Conservation (phyloP, 2,113 vertebrate species). For the Ceuthmochares aereus region DNA sequence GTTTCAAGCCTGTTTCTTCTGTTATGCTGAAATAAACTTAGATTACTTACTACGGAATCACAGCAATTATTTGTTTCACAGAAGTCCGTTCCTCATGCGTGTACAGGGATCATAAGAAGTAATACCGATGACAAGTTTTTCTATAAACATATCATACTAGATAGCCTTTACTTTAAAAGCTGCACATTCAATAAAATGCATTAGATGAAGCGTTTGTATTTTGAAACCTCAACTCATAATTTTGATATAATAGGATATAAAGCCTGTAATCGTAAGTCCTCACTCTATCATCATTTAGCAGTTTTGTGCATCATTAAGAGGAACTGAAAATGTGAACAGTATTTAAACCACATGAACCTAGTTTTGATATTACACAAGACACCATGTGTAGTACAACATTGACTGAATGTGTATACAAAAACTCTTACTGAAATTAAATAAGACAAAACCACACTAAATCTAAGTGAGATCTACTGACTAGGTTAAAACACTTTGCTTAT, state of each 20-base stretch:
- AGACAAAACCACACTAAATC: neutral
- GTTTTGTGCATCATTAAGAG: neutral
- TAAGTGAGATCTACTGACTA: neutral
- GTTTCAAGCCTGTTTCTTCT: neutral
- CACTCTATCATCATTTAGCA: neutral
- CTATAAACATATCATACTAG: neutral
- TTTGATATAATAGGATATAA: neutral
- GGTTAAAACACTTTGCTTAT: neutral
- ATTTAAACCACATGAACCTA: neutral
- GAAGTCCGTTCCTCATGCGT: neutral
- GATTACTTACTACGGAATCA: neutral
- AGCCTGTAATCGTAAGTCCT: neutral
- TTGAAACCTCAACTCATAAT: neutral
- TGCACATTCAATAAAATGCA: neutral
- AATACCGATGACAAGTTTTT: neutral
- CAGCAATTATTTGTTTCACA: neutral
- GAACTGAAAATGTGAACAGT: neutral
- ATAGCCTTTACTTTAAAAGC: neutral
- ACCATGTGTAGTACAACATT: neutral
- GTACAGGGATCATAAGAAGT: neutral
- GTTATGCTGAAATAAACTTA: neutral
- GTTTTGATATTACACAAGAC: neutral
- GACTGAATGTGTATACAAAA: neutral
- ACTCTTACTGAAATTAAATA: neutral
- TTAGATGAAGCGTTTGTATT: neutral